Evolutionary conservation across 1,140 invertebrate species (phyloP).

Genomic region (Bactericera cockerelli): DNA sequence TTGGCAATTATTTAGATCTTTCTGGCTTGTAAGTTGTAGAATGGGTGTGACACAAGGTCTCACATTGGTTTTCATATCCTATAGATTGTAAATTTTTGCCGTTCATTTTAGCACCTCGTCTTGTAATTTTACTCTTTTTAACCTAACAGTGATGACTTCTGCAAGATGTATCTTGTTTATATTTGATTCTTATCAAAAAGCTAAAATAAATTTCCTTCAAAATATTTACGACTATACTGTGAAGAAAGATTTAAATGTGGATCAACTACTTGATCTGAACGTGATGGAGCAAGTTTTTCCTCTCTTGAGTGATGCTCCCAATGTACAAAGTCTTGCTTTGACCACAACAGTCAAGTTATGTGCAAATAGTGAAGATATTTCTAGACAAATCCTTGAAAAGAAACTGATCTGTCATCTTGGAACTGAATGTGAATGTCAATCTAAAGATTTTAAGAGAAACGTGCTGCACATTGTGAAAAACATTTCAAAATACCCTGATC

Average conservation of each 20-base stretch:
- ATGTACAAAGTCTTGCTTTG: neutral
- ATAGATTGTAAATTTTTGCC: too few species aligned
- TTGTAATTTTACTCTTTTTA: too few species aligned
- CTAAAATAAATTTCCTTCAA: neutral
- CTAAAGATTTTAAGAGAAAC: neutral
- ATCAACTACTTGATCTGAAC: slow-evolving; percentile 2
- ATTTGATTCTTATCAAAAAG: neutral
- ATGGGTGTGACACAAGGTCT: too few species aligned
- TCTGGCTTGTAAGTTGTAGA: too few species aligned
- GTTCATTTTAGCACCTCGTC: too few species aligned
- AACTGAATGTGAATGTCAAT: neutral
- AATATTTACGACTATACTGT: neutral
- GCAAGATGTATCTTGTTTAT: neutral
- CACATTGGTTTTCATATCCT: too few species aligned
- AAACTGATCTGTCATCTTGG: neutral
- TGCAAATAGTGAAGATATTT: neutral
- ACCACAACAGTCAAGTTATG: neutral
- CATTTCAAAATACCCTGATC: neutral
- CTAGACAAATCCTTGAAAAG: neutral
- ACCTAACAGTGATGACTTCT: too few species aligned
- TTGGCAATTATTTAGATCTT: too few species aligned
- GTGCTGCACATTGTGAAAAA: neutral
- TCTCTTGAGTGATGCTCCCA: neutral
- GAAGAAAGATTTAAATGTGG: slow-evolving; percentile 2
- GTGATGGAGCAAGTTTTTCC: neutral